phyloP scores from a whole-genome alignment of 2,797 vertebrate species.

The Thaleichthys pacificus region DNA sequence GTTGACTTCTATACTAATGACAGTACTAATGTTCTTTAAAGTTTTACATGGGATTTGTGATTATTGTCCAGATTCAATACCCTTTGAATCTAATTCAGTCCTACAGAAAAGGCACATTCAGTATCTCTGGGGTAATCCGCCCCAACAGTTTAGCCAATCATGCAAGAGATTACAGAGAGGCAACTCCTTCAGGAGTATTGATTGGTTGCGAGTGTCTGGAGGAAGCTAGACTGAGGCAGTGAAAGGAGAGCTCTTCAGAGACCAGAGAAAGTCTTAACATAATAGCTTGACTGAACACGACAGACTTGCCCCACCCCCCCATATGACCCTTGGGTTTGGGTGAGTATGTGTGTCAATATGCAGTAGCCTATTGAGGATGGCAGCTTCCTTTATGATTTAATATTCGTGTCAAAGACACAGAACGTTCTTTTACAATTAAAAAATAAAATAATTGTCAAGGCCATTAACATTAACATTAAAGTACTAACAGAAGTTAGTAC shows the following conservation, averaged over 20 bases:
- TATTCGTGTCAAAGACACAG: too few species aligned
- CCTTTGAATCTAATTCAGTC: not conserved
- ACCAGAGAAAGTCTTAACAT: not conserved
- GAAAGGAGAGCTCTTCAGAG: not conserved
- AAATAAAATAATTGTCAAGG: too few species aligned
- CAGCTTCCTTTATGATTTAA: too few species aligned
- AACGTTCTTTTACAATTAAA: too few species aligned
- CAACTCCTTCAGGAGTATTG: not conserved
- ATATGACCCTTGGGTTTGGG: not conserved
- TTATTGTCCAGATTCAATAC: not conserved
- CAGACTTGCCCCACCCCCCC: too few species aligned
- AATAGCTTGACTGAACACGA: not conserved
- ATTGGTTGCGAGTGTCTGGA: conserved; percentile 7
- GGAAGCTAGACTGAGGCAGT: not conserved
- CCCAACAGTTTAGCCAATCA: conserved; percentile 4
- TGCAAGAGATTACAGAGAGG: conserved; percentile 7
- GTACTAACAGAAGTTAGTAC: too few species aligned
- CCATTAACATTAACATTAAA: too few species aligned
- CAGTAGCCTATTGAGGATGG: not conserved
- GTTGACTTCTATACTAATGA: not conserved
- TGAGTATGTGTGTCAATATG: not conserved
- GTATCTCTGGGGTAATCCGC: not conserved
- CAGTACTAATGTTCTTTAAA: not conserved
- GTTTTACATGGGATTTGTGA: not conserved
- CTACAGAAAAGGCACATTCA: not conserved